These are phyloP conservation scores for Trypoxylon attenuatum DNA, from an alignment of 2,888 invertebrate genomes.

Conservation along the genomic window DNA sequence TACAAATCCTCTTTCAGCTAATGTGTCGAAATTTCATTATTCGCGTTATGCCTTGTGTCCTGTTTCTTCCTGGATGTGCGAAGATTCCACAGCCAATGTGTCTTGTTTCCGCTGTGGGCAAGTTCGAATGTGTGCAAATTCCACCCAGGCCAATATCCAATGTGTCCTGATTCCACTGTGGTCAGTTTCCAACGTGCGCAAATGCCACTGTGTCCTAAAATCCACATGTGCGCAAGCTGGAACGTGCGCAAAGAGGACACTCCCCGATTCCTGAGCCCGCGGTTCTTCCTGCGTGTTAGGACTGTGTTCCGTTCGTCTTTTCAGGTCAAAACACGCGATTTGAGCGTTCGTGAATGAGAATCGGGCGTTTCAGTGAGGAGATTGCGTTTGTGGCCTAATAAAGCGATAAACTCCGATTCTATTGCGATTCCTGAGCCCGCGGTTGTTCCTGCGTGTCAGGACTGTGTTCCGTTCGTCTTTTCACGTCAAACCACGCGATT, in stretches of 20 bases:
- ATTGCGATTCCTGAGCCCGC: too few species aligned
- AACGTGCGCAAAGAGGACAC: not conserved
- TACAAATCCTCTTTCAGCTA: not conserved
- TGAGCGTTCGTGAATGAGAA: too few species aligned
- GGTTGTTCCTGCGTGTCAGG: too few species aligned
- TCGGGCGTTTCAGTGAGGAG: too few species aligned
- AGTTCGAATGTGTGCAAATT: not conserved
- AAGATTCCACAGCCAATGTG: not conserved
- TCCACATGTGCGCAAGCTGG: not conserved
- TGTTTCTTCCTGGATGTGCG: not conserved
- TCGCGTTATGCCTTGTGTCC: not conserved
- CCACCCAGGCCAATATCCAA: not conserved
- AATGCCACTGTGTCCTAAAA: not conserved
- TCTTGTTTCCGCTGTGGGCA: not conserved
- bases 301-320: too few species aligned
- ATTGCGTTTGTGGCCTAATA: too few species aligned
- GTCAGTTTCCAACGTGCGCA: not conserved
- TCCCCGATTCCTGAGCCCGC: too few species aligned
- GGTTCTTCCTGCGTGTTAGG: too few species aligned
- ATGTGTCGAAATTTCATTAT: not conserved
- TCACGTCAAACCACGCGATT: too few species aligned
- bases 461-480: too few species aligned
- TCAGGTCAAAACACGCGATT: too few species aligned
- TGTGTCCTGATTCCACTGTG: not conserved
- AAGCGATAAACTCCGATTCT: too few species aligned